Conservation (phyloP, 92 coral and sea anemone genomes). For the Desmophyllum pertusum region DNA sequence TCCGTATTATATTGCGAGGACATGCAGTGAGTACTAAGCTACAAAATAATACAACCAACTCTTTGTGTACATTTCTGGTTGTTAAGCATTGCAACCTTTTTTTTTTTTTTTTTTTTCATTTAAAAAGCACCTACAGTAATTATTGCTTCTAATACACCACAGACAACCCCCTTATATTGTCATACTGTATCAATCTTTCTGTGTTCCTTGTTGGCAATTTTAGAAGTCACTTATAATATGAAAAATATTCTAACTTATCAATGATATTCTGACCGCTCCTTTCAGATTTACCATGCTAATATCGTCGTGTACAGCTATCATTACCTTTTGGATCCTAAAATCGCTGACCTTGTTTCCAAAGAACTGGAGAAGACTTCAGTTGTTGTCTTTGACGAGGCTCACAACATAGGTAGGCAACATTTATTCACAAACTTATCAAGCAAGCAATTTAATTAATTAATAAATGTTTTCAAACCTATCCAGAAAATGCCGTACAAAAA, state of each 20-base stretch:
- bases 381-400: constrained; percentile 98
- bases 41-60: neutral
- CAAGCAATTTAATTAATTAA: too few relatives aligned
- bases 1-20: constrained; percentile 91
- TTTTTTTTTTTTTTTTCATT: too few relatives aligned
- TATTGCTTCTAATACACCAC: too few relatives aligned
- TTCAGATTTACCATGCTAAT: constrained; percentile 97
- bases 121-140: too few relatives aligned
- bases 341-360: constrained; percentile 98
- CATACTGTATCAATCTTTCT: too few relatives aligned
- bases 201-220: too few relatives aligned
- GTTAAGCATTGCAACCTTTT: too few relatives aligned
- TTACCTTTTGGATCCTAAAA: constrained; percentile 95
- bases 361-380: constrained; percentile 96
- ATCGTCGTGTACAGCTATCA: constrained; percentile 96
- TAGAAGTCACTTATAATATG: too few relatives aligned
- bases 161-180: too few relatives aligned
- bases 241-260: neutral
- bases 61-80: neutral
- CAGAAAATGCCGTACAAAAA: too few relatives aligned
- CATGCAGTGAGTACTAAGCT: constrained; percentile 74
- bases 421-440: neutral
- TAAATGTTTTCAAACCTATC: too few relatives aligned
- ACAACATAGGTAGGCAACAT: constrained; percentile 80
- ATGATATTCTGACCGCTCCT: neutral